A percentile compares a stretch with the other conserved stretches of the same genome.
These are phyloP conservation scores for Melinaea menophilus DNA, from an alignment of 2,888 invertebrate genomes.

Conservation along the genomic window DNA sequence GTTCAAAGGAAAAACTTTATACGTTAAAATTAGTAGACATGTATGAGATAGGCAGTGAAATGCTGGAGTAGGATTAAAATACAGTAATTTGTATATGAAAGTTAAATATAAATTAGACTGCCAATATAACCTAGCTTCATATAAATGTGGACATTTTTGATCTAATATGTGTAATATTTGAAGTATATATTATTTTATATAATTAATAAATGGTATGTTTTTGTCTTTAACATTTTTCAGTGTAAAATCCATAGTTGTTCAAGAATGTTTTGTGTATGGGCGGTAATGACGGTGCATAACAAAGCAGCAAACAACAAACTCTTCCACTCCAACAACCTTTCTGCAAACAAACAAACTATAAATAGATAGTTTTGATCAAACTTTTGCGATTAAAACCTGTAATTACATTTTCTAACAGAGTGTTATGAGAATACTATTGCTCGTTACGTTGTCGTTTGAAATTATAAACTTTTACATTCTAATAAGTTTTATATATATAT, in stretches of 20 bases:
- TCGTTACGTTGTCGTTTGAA: background rate
- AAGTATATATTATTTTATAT: no score
- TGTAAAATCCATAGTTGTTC: background rate
- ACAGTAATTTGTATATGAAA: no score
- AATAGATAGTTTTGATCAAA: constrained; percentile 21
- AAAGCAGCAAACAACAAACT: constrained; percentile 8
- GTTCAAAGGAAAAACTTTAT: no score
- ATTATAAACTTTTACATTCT: background rate
- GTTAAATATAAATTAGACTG: no score
- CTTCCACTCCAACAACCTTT: constrained; percentile 15
- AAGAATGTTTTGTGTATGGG: background rate
- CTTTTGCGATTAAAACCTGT: constrained; percentile 35
- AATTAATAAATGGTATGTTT: no score
- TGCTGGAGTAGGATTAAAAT: no score
- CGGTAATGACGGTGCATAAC: background rate
- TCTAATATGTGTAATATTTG: no score
- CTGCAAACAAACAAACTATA: constrained; percentile 12
- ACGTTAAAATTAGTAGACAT: no score
- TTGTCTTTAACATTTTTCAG: no score
- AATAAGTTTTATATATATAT: background rate
- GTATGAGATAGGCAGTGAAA: no score
- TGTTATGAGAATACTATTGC: background rate
- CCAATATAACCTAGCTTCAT: no score
- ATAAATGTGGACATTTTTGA: no score
- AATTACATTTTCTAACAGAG: background rate